These are phyloP conservation scores for Drosophila barbarae DNA, from an alignment of 2,888 invertebrate species.

Conservation along the genomic window DNA sequence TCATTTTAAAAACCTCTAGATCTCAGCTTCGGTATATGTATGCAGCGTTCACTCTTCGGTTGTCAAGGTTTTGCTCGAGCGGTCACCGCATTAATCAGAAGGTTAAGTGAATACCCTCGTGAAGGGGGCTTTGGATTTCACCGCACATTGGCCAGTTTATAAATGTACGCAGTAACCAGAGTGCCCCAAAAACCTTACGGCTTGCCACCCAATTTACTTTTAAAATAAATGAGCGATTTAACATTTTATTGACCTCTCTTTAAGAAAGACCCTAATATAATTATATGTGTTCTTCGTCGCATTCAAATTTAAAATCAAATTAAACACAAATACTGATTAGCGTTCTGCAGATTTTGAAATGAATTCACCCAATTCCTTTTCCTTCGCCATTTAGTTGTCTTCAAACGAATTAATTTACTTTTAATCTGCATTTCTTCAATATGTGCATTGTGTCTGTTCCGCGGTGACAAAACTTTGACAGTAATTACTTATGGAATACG, in stretches of 20 bases:
- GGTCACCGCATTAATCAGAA: constrained; percentile 41
- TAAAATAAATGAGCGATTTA: no score
- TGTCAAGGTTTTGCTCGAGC: constrained; percentile 54
- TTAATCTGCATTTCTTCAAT: background rate
- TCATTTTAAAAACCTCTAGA: constrained; percentile 6
- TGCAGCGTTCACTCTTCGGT: constrained; percentile 13
- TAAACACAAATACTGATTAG: background rate
- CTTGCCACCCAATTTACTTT: background rate
- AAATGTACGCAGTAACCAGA: background rate
- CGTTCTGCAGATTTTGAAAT: background rate
- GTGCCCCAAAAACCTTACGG: background rate
- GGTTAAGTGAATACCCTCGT: constrained; percentile 26
- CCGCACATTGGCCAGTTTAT: background rate
- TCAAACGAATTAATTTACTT: constrained; percentile 7
- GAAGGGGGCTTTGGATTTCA: constrained; percentile 5
- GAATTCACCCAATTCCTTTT: background rate
- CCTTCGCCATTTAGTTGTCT: background rate
- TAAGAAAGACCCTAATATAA: background rate
- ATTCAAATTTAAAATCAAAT: background rate
- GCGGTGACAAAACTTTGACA: constrained; percentile 23
- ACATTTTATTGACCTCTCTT: background rate
- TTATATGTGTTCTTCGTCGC: background rate
- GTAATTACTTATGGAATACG: constrained; percentile 10
- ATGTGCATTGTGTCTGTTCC: background rate
- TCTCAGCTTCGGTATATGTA: constrained; percentile 22